A percentile compares a stretch with the other conserved stretches of the same genome.
phyloP scores from a whole-genome alignment of 1,140 invertebrate genomes.

The Sycobia sp. region DNA sequence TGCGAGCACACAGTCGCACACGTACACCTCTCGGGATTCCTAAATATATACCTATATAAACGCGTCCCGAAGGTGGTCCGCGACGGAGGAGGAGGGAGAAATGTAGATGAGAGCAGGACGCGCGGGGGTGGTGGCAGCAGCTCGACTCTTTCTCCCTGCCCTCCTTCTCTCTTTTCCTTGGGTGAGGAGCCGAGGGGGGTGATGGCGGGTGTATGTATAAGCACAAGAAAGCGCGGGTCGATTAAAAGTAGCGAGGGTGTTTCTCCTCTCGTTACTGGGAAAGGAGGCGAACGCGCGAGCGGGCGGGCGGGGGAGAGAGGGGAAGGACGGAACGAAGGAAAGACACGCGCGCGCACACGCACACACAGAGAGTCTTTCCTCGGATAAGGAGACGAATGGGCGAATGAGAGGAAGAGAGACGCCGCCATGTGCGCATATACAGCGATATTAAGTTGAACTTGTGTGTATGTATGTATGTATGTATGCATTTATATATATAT shows the following conservation, averaged over 20 bases:
- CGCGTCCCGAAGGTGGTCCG: slow-evolving; percentile 42
- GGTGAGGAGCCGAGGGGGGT: too few species aligned
- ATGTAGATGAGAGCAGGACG: slow-evolving; percentile 43
- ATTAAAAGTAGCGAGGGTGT: slow-evolving; percentile 65
- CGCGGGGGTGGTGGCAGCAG: background rate
- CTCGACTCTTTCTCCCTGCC: slow-evolving; percentile 9
- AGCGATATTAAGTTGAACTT: background rate
- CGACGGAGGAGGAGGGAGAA: slow-evolving; percentile 49
- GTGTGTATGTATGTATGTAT: too few species aligned
- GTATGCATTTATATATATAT: too few species aligned
- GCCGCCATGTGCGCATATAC: slow-evolving; percentile 12
- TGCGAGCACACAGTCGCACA: background rate
- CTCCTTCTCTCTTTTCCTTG: too few species aligned
- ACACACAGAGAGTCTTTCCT: background rate
- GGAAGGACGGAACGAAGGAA: slow-evolving; percentile 39
- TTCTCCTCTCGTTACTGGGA: slow-evolving; percentile 61
- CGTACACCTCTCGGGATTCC: background rate
- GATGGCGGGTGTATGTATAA: slow-evolving; percentile 58
- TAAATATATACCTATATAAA: slow-evolving; percentile 3
- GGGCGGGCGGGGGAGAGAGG: too few species aligned
- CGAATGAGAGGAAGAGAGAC: slow-evolving; percentile 31
- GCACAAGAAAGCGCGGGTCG: slow-evolving; percentile 64
- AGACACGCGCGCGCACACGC: slow-evolving; percentile 5
- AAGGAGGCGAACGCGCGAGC: too few species aligned
- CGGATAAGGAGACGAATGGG: slow-evolving; percentile 26